Base-by-base conservation (phyloP, 2,888 invertebrate species). In the Coleophora flavipennella region DNA sequence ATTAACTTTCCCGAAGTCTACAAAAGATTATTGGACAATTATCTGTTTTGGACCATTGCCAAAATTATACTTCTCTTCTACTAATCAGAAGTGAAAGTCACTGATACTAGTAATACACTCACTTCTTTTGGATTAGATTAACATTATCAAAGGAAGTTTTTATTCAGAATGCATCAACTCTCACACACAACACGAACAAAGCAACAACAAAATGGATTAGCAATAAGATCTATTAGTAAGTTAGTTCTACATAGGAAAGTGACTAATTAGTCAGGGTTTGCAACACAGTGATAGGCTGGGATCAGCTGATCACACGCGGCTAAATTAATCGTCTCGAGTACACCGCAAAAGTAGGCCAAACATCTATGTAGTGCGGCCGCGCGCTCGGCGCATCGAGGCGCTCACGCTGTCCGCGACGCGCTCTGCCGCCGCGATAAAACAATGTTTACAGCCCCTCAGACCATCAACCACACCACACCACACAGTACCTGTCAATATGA, bases 281-380 rank as follows among this genome's bases (percentile, higher is more conserved):
- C 53, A 54, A 58, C 59, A 63, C 59, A 60, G 9, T 25, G 7
- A 31, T 57, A 59, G 57, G 63, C 70, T 57, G 73, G 70, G 66
- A 83, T 76, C 84, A 83, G 84, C 84, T 83, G 84, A 79, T 83
- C 68, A 65, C 62, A 63, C 66, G 70, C 71, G 68, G 70, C 81
- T 81, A 83, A 76, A 80, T 81, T 79, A 76, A 83, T 78, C 77
- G 70, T 59, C 59, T 65, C 62, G 72, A 74, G 68, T 74, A 71
- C 67, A 64, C 62, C 60, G 59, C 67, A 67, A 76, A 84, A 83
- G 80, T 84, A 83, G 84, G 84, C 60, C 83, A 83, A 74, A 76
- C 71, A 78, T 71, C 70, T 71, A 72, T 61, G 62, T 37, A 39
- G n/a, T 56, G 65, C 65, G 56, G 63, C 61, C 29, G 64, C 61